Percentiles rank a stretch among this genome's conserved stretches.
Evolutionary conservation across 1,140 invertebrate species (phyloP).

Genomic region (Dendrolimus kikuchii): DNA sequence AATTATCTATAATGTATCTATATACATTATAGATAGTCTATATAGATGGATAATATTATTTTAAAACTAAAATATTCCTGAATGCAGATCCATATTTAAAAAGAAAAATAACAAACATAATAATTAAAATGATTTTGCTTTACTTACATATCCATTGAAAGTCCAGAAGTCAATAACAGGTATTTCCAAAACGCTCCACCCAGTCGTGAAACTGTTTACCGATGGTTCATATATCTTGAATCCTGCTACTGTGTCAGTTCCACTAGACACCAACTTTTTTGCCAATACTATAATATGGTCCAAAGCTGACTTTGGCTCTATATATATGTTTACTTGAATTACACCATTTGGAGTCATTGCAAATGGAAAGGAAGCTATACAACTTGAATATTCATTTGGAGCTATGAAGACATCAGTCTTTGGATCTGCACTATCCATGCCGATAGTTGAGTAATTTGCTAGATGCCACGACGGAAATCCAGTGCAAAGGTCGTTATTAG

Average conservation of each 20-base stretch:
- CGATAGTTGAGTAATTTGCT: constrained; percentile 12
- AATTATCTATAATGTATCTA: no score
- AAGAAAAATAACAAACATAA: neutral
- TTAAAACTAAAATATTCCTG: no score
- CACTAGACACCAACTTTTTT: constrained; percentile 13
- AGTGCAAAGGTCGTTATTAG: constrained; percentile 10
- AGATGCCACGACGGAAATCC: constrained; percentile 19
- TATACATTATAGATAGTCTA: no score
- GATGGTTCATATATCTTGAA: constrained; percentile 10
- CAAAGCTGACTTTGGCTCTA: constrained; percentile 10
- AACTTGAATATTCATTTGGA: constrained; percentile 17
- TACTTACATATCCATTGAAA: constrained; percentile 30
- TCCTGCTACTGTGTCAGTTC: constrained; percentile 13
- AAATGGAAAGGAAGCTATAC: constrained; percentile 22
- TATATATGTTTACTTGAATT: constrained; percentile 22
- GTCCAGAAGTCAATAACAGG: constrained; percentile 7
- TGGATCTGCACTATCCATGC: constrained; percentile 12
- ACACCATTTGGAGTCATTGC: constrained; percentile 16
- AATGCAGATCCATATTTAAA: no score
- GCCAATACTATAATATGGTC: constrained; percentile 22
- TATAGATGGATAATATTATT: no score
- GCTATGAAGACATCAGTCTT: constrained; percentile 15
- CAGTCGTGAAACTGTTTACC: constrained; percentile 8
- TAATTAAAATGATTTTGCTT: neutral
- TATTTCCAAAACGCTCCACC: constrained; percentile 17